A percentile compares a stretch with the other conserved stretches of the same genome.
Evolutionary conservation across 2,113 vertebrate genomes (phyloP).

Genomic region (Recurvirostra avosetta): DNA sequence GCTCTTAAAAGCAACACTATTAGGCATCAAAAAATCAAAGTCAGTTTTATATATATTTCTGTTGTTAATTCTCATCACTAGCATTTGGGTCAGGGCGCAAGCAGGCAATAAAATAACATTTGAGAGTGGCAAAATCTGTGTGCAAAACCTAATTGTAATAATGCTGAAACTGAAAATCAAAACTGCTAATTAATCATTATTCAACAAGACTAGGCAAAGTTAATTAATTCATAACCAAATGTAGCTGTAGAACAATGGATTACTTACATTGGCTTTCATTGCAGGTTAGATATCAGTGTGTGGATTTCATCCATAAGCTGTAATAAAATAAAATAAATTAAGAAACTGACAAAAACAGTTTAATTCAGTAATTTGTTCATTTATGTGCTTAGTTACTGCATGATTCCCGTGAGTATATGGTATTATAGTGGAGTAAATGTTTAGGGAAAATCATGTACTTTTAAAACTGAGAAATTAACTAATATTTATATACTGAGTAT

Average conservation of each 20-base stretch:
- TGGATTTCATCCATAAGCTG: conserved; percentile 32
- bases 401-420: neutral
- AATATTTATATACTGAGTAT: neutral
- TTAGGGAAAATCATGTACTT: neutral
- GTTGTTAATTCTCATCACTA: neutral
- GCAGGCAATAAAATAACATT: neutral
- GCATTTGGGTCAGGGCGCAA: neutral
- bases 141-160: neutral
- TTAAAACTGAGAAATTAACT: neutral
- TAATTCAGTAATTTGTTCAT: neutral
- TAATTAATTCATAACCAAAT: neutral
- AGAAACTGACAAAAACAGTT: neutral
- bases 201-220: neutral
- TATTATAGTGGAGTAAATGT: neutral
- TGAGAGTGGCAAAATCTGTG: neutral
- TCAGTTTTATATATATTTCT: neutral
- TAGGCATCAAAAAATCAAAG: neutral
- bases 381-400: neutral
- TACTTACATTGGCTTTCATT: conserved; percentile 42
- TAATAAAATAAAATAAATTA: conserved; percentile 33
- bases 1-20: neutral
- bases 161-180: neutral
- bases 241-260: neutral
- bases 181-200: neutral
- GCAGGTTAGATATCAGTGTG: neutral